These are phyloP conservation scores for Empis stercorea DNA, from an alignment of 2,888 invertebrate species.

Conservation along the genomic window DNA sequence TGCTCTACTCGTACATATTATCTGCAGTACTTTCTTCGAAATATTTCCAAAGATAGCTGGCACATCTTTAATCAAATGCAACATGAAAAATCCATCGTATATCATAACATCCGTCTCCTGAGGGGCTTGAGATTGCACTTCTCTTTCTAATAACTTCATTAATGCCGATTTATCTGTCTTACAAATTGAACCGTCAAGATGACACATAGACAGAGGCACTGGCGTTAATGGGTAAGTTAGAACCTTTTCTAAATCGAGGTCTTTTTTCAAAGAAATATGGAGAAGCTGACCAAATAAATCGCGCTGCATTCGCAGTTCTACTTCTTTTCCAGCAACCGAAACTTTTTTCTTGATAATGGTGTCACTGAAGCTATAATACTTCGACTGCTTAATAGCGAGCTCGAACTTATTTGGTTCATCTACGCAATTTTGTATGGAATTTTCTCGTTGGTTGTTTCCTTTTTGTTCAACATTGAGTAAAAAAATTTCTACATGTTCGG, in stretches of 20 bases:
- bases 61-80: background rate
- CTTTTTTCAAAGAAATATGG: slow-evolving; percentile 13
- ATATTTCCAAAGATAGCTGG: background rate
- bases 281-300: background rate
- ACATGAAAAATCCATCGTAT: background rate
- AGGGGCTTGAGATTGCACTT: too few relatives aligned
- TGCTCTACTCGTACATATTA: background rate
- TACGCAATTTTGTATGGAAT: too few relatives aligned
- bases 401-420: too few relatives aligned
- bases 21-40: background rate
- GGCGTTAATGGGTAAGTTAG: slow-evolving; percentile 17
- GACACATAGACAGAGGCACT: slow-evolving; percentile 5
- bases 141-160: background rate
- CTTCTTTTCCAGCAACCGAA: background rate
- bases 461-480: too few relatives aligned
- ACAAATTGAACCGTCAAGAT: too few relatives aligned
- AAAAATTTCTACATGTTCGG: too few relatives aligned
- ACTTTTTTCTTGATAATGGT: too few relatives aligned
- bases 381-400: too few relatives aligned
- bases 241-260: slow-evolving; percentile 15
- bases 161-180: too few relatives aligned
- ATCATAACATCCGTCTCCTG: background rate
- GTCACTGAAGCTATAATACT: too few relatives aligned
- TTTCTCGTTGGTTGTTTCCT: too few relatives aligned
- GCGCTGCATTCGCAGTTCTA: background rate